Base-by-base conservation (phyloP, 2,888 invertebrate genomes). In the Miltochrista miniata region DNA sequence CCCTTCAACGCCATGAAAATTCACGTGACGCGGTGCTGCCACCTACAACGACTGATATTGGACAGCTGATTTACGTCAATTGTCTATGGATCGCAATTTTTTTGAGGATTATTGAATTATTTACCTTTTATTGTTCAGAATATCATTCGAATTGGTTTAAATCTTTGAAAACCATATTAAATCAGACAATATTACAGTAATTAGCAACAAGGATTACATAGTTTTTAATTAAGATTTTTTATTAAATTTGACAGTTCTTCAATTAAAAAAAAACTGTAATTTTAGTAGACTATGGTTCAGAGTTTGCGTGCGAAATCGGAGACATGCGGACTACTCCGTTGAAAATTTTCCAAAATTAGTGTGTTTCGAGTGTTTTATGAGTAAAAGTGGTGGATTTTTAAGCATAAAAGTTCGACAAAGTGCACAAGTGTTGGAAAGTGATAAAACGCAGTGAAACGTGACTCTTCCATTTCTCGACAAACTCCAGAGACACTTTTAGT, bases 11-110 rank as follows among this genome's bases (percentile, higher is more conserved):
- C 92, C 92, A 90, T 92, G 90, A 93, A 91, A 91, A 93, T 93
- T 93, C 93, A 93, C 93, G 93, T 93, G 93, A 93, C 90, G 89
- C 92, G 76, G 92, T 92, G 92, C 91, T 92, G 92, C 92, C 90
- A 92, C 85, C 93, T 92, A 87, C 82, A 85, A 87, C 78, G 70
- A 85, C 83, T 85, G 76, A 79, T 74, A 70, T 76, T 72, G 73
- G 86, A 90, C 92, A 92, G 92, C 92, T 92, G 92, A 92, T 92
- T 91, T 88, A 90, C 87, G 90, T 91, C 91, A 90, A 83, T 89
- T 90, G 86, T 91, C 91, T 92, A 91, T 92, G 91, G 48, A 39
- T 45, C 12, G 33, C 31, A 41, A 40, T 13, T 41, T 35, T 42
- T 48, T 50, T 37, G 24, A 29, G 40, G 42, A 52, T 7, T 31